Conservation (phyloP, 2,888 invertebrate genomes). For the Drosophila neoperkinsi region DNA sequence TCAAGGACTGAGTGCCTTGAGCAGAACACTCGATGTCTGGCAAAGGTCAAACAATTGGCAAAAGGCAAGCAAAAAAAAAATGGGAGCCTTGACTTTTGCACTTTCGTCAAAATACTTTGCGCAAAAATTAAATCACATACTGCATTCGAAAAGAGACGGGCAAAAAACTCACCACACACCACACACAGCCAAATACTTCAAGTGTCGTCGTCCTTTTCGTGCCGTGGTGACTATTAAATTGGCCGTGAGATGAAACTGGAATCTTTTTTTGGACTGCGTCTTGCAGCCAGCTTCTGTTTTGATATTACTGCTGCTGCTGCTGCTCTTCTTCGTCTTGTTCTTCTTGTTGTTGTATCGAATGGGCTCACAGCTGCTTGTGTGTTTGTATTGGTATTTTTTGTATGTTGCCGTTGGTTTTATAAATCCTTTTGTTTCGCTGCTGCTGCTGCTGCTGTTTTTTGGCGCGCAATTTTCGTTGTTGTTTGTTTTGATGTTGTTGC, state of each 20-base stretch:
- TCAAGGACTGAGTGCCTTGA: constrained; percentile 46
- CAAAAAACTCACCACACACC: constrained; percentile 66
- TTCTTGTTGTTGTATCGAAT: constrained; percentile 24
- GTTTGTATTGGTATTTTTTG: constrained; percentile 44
- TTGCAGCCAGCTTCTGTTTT: constrained; percentile 59
- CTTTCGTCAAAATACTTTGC: constrained; percentile 67
- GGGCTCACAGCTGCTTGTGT: constrained; percentile 61
- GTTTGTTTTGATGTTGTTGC: constrained; percentile 50
- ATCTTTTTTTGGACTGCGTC: constrained; percentile 49
- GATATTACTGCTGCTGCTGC: constrained; percentile 45
- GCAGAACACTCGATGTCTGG: constrained; percentile 47
- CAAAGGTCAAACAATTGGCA: constrained; percentile 69
- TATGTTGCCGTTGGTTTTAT: constrained; percentile 38
- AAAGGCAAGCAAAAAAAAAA: constrained; percentile 22
- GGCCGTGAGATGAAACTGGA: constrained; percentile 61
- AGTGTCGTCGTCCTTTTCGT: constrained; percentile 61
- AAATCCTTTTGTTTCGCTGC: constrained; percentile 72
- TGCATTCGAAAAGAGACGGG: constrained; percentile 23
- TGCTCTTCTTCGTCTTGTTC: constrained; percentile 30
- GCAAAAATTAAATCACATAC: constrained; percentile 22
- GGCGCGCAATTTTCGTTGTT: constrained; percentile 68
- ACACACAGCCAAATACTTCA: constrained; percentile 54
- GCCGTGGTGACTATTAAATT: constrained; percentile 34
- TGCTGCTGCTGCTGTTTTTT: constrained; percentile 50
- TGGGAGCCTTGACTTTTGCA: constrained; percentile 77